Base-by-base conservation (phyloP, 2,797 vertebrate genomes). In the Malurus leucopterus region DNA sequence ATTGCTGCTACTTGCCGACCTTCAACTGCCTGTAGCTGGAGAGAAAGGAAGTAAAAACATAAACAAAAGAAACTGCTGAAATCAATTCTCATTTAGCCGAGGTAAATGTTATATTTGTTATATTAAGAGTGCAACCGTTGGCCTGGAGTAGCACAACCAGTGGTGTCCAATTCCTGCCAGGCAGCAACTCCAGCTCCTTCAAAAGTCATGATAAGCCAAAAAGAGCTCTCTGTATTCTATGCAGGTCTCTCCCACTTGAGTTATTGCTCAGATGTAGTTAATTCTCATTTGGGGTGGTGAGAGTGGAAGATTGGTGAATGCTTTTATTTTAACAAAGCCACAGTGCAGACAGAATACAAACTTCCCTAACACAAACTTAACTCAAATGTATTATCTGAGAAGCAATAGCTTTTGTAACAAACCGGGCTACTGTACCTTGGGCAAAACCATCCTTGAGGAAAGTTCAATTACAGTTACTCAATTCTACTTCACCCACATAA, bases 1-100 rank as follows among this genome's bases (percentile, higher is more conserved):
- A 99, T 96, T 86, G 98, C 99, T 49, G 98, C 99, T 15, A 98
- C 95, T 55, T 98, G 97, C 8, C 95, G 97, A 69, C 98, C 98
- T 84, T 98, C 95, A 18, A 98, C 98, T n/a, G 97, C 97, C 94
- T 99, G 98, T 47, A 99, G 95, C 98, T 98, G 91, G 16, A 96
- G 84, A 94, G 13, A 79, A 38, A 93, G 30, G 34, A 87, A 89
- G 40, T 40, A 49, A 44, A 80, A 82, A 68, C 14, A 20, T 17
- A 79, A 85, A 70, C 36, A 30, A 75, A 69, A 77, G 44, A 90
- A 83, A 69, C 6, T 3, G 3, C 1, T 46, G 24, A 86, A 80
- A 58, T 40, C 41, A 82, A 77, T 47, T 63, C 46, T 75, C 32
- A 40, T 54, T 82, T 63, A 58, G 23, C 40, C 24, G 14, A 30